These are phyloP conservation scores for Grantiella picta DNA, from an alignment of 2,113 vertebrate species.

Conservation along the genomic window DNA sequence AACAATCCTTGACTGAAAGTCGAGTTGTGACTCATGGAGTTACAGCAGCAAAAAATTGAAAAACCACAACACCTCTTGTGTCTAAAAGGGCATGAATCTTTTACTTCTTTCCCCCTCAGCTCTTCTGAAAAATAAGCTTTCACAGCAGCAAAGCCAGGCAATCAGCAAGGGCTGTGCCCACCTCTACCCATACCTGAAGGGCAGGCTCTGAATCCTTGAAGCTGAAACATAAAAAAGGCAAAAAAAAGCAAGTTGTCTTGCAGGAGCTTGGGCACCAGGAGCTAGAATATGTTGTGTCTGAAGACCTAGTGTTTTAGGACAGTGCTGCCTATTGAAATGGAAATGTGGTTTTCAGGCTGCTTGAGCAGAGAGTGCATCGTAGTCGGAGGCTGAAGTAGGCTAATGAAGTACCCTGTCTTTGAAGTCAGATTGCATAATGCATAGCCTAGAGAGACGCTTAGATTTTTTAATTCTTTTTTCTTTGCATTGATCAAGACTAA, in stretches of 20 bases:
- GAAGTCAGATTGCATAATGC: neutral
- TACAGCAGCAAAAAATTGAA: neutral
- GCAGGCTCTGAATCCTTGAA: neutral
- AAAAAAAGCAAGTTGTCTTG: neutral
- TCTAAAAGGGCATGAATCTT: neutral
- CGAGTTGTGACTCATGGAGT: neutral
- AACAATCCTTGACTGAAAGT: neutral
- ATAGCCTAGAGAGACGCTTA: neutral
- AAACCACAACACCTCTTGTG: neutral
- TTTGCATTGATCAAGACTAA: neutral
- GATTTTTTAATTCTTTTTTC: neutral
- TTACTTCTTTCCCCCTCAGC: neutral
- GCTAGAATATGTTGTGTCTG: neutral
- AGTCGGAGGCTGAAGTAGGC: neutral
- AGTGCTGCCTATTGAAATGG: conserved; percentile 1
- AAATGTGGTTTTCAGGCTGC: neutral
- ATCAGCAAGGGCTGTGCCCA: neutral
- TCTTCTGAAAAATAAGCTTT: neutral
- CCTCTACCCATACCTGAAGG: neutral
- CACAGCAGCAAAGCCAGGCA: neutral
- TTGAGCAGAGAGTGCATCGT: neutral
- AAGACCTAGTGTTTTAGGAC: neutral
- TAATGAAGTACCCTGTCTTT: neutral
- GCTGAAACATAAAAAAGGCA: neutral
- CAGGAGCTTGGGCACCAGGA: neutral